These are phyloP conservation scores for Fistularia commersonii DNA, from an alignment of 2,797 vertebrate genomes.

Conservation along the genomic window DNA sequence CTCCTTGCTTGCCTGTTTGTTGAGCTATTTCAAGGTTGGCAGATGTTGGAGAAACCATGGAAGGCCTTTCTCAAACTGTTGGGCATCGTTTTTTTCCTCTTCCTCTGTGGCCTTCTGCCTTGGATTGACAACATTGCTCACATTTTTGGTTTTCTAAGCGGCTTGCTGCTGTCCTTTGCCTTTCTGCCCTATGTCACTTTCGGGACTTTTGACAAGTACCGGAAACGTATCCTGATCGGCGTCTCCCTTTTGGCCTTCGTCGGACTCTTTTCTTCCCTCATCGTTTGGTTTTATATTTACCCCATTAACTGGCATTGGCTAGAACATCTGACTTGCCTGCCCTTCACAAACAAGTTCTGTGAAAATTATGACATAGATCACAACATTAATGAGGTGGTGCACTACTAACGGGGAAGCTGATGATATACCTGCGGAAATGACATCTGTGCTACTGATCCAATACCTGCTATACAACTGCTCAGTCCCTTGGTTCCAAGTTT, in stretches of 20 bases:
- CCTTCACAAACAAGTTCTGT: slow-evolving; percentile 93
- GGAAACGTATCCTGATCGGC: slow-evolving; percentile 85
- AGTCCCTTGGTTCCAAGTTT: slow-evolving; percentile 12
- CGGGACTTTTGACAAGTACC: slow-evolving; percentile 86
- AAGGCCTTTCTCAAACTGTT: slow-evolving; percentile 90
- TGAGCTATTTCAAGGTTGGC: slow-evolving; percentile 96
- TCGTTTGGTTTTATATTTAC: slow-evolving; percentile 92
- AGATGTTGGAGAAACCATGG: slow-evolving; percentile 90
- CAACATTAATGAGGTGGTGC: slow-evolving; percentile 85
- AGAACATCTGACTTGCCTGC: slow-evolving; percentile 93
- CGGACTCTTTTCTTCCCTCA: slow-evolving; percentile 86
- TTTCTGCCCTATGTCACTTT: slow-evolving; percentile 95
- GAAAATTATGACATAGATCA: slow-evolving; percentile 96
- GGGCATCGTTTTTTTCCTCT: slow-evolving; percentile 87
- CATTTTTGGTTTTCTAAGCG: slow-evolving; percentile 94
- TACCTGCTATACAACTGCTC: neutral
- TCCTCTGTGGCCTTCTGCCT: slow-evolving; percentile 89
- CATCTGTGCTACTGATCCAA: slow-evolving; percentile 3
- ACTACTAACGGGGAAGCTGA: slow-evolving; percentile 59
- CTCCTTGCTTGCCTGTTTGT: slow-evolving; percentile 95
- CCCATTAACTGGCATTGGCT: slow-evolving; percentile 94
- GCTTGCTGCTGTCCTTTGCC: slow-evolving; percentile 89
- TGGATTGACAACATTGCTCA: slow-evolving; percentile 99
- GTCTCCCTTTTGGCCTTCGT: slow-evolving; percentile 83
- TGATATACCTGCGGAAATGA: neutral